Evolutionary conservation across 2,113 vertebrate genomes (phyloP), one percentile per base, ranked within the genome.

Genomic region (Origma solitaria): DNA sequence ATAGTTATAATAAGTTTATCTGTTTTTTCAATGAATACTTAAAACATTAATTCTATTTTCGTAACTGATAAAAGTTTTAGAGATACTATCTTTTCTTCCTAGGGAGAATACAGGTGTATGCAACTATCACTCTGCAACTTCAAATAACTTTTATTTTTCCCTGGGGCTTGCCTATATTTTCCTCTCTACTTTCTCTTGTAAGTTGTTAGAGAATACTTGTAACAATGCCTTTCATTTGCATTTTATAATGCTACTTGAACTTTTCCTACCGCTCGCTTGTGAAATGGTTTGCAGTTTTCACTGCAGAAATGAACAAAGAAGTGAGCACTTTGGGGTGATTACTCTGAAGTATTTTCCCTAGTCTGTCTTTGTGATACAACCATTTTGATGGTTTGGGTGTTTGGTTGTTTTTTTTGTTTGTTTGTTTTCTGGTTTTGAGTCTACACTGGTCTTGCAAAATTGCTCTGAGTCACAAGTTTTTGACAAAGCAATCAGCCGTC

Each of bases 61-160:
- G 65, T 30, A 66, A 13, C 31, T 79, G 11, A 6, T 77, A 30
- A 60, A 88, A 65, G 19, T 56, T 93, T 88, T 76, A 69, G 37
- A 79, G 37, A 90, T 31, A n/a, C 3, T 65, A 17, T 82, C 22
- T 80, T 68, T 82, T 71, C 37, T 65, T 72, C 44, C n/a, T n/a
- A 12, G 44, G 14, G 68, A 91, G 60, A 94, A 77, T 33, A 76
- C 19, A 92, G 76, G 28, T 83, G 64, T 61, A 69, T 50, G 51
- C 38, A 82, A 33, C 20, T 82, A 86, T 75, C 7, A 7, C 11
- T 75, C 30, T 86, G 8, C 30, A 95, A n/a, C 17, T 93, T 76
- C 57, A 94, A n/a, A 37, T 65, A 92, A 72, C 6, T 80, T 93
- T 78, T 88, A 11, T 60, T 17, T 35, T 86, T 94, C 66, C 49